A percentile compares a stretch with the other conserved stretches of the same genome.
Evolutionary conservation across 2,797 vertebrate genomes (phyloP).

Genomic region (Oceanodroma leucorhoa): DNA sequence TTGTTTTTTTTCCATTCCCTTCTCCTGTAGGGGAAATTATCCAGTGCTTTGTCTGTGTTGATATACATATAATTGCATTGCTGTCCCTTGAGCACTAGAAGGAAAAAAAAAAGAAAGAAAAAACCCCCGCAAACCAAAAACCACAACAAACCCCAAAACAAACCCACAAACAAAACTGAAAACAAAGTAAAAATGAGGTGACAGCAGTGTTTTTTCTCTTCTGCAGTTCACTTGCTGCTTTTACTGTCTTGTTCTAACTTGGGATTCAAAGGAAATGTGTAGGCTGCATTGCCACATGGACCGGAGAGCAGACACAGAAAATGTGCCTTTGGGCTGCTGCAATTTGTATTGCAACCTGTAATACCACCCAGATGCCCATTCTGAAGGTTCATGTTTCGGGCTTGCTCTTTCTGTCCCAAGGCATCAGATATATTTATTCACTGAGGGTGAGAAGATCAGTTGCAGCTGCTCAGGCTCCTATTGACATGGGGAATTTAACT

Average conservation of each 20-base stretch:
- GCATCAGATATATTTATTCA: background rate
- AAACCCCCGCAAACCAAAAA: too few species aligned
- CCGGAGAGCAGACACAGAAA: background rate
- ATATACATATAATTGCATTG: background rate
- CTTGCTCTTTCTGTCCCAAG: background rate
- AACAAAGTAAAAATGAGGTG: background rate
- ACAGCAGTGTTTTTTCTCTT: background rate
- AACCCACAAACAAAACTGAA: background rate
- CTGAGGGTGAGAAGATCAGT: accelerated
- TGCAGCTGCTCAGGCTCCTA: background rate
- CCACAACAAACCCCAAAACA: too few species aligned
- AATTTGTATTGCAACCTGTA: background rate
- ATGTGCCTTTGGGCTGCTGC: background rate
- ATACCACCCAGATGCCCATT: accelerated
- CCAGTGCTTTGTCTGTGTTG: background rate
- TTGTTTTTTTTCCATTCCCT: background rate
- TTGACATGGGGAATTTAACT: background rate
- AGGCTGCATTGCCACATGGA: accelerated
- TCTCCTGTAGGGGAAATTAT: background rate
- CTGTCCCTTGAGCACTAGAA: background rate
- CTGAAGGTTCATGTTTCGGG: accelerated
- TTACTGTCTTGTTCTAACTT: background rate
- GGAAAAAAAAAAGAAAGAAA: too few species aligned
- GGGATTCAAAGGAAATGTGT: background rate
- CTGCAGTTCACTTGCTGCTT: background rate